These are phyloP conservation scores for Mellilla xanthometata DNA, from an alignment of 2,888 invertebrate species.

Conservation along the genomic window DNA sequence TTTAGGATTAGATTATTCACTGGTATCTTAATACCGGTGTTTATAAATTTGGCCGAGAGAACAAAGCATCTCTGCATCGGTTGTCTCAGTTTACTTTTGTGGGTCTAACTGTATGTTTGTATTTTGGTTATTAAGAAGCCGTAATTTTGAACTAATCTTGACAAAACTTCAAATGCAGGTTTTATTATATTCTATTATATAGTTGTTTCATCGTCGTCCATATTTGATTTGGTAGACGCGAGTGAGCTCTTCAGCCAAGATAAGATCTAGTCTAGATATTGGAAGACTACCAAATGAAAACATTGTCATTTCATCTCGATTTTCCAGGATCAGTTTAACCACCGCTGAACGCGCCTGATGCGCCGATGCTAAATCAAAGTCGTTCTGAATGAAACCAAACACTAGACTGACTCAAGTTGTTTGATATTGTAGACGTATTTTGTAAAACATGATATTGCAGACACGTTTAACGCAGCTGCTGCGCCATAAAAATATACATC, in stretches of 20 bases:
- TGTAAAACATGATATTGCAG: background rate
- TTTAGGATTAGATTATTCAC: too few relatives aligned
- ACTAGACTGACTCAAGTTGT: background rate
- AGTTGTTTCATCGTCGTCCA: background rate
- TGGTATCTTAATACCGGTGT: too few relatives aligned
- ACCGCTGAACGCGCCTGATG: background rate
- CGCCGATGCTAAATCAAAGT: background rate
- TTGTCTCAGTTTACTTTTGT: too few relatives aligned
- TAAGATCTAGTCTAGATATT: background rate
- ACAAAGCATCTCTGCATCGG: too few relatives aligned
- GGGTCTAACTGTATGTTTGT: too few relatives aligned
- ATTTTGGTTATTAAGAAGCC: too few relatives aligned
- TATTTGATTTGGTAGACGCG: background rate
- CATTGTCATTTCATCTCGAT: background rate
- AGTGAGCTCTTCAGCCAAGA: background rate
- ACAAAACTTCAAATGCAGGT: too few relatives aligned
- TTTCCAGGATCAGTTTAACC: background rate
- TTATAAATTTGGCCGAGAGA: too few relatives aligned
- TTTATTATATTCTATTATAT: background rate
- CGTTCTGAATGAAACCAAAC: conserved; percentile 5
- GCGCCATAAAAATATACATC: too few relatives aligned
- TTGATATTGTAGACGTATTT: conserved; percentile 2
- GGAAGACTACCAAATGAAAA: conserved; percentile 1
- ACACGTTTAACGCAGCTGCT: too few relatives aligned
- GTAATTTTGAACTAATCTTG: too few relatives aligned